Conservation (phyloP, 2,113 vertebrate species). For the Cynoglossus semilaevis region DNA sequence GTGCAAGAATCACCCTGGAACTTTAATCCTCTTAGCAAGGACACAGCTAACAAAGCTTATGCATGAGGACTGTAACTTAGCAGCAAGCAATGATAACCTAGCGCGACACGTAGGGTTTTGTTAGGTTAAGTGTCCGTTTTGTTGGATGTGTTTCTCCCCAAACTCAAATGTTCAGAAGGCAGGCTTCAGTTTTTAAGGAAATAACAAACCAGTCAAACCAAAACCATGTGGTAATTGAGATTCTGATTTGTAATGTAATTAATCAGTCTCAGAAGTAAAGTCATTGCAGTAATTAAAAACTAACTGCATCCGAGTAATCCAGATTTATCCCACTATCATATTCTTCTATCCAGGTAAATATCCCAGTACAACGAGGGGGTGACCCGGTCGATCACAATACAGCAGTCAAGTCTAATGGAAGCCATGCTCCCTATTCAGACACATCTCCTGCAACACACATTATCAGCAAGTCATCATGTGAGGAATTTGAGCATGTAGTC, state of each 20-base stretch:
- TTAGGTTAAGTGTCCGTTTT: constrained; percentile 15
- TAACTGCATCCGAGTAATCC: constrained; percentile 55
- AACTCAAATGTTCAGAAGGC: constrained; percentile 47
- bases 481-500: constrained; percentile 85
- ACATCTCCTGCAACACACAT: constrained; percentile 56
- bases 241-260: constrained; percentile 56
- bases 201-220: constrained; percentile 38
- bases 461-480: constrained; percentile 76
- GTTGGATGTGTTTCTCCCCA: constrained; percentile 10
- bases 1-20: constrained; percentile 77
- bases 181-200: constrained; percentile 33
- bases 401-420: constrained; percentile 79
- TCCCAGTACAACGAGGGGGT: constrained; percentile 30
- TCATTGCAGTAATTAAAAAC: constrained; percentile 63
- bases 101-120: constrained; percentile 30
- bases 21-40: constrained; percentile 78
- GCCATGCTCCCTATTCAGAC: constrained; percentile 70
- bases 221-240: constrained; percentile 5
- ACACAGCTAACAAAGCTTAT: constrained; percentile 68
- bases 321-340: too few species aligned
- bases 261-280: constrained; percentile 66
- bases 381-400: constrained; percentile 72
- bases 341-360: constrained; percentile 55
- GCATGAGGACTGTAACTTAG: constrained; percentile 60
- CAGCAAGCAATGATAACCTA: constrained; percentile 59